Evolutionary conservation across 2,797 vertebrate species (phyloP), one percentile per base, ranked within the genome.

Genomic region (Etheostoma nigrum): DNA sequence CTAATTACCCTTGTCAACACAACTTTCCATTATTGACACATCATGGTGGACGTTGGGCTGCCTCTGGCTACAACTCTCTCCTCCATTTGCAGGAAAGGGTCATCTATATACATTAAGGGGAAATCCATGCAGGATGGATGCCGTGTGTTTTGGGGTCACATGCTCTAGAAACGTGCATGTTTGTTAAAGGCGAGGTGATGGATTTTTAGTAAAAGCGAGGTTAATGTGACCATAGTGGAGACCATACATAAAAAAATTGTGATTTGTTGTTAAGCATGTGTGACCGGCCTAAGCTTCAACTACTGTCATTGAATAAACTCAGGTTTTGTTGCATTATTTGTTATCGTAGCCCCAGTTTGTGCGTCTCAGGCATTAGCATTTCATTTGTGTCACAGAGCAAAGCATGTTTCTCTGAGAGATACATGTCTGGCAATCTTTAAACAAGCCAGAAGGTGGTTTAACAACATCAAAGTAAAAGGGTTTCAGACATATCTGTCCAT

Each of bases 61-160:
- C 80, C 23, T 36, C 72, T 19, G 40, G 82, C 69, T 76, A 54
- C 74, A 78, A 25, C 78, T 69, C 78, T 78, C 54, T 65, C 51
- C 81, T 72, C 74, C 78, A 77, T 86, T 83, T 49, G 58, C 67
- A 18, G 48, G 14, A 45, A 67, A 78, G 66, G 71, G 61, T 80
- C 74, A 73, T 79, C 72, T 66, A 53, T 78, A 82, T 47, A 68
- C 72, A 79, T 79, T 80, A 76, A 57, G 76, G 79, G 82, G 69
- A 67, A 74, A 78, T 69, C 65, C 67, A 55, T 42, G 48, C 51
- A 67, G 65, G 42, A 30, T 30, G 30, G 30, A 30, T 30, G 30
- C 30, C 30, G 1, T 30, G n/a, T 57, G 67, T 53, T 81, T 58
- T n/a, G 19, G 33, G 70, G 49, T 83, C 44, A 70, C 72, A 60